Percentiles rank a stretch among this genome's conserved stretches.
These are phyloP conservation scores for Meiosimyza platycephala DNA, from an alignment of 2,888 invertebrate species.

Conservation along the genomic window DNA sequence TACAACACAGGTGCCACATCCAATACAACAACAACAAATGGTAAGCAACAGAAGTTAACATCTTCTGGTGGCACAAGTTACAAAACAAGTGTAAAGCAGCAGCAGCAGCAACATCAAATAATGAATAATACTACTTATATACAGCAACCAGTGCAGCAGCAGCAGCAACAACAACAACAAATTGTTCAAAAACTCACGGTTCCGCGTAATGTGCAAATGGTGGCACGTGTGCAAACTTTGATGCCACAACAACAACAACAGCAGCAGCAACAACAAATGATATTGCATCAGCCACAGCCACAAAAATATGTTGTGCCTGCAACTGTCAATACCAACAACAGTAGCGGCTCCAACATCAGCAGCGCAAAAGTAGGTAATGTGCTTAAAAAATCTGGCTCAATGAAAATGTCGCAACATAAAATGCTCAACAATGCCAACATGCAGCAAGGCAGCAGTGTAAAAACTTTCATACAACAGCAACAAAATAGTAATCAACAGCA, in stretches of 20 bases:
- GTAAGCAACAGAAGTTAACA: constrained; percentile 46
- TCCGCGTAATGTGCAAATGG: constrained; percentile 59
- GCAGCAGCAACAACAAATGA: constrained; percentile 41
- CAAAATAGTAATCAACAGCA: constrained; percentile 42
- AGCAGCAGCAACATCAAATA: constrained; percentile 41
- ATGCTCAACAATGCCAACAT: constrained; percentile 45
- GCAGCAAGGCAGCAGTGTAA: constrained; percentile 47
- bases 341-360: constrained; percentile 25
- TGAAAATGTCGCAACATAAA: constrained; percentile 53
- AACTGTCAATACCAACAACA: constrained; percentile 29
- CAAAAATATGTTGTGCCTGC: constrained; percentile 43
- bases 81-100: constrained; percentile 40
- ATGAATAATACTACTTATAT: constrained; percentile 42
- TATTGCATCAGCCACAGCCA: constrained; percentile 33
- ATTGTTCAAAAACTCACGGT: constrained; percentile 54
- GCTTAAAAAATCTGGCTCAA: constrained; percentile 54
- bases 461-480: constrained; percentile 53
- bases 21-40: constrained; percentile 23
- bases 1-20: constrained; percentile 53
- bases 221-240: constrained; percentile 61
- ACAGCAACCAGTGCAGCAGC: constrained; percentile 46
- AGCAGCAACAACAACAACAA: constrained; percentile 49
- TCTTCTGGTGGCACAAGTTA: constrained; percentile 37
- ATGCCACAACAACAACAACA: constrained; percentile 47
- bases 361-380: constrained; percentile 53